Conservation (phyloP, 1,140 invertebrate genomes). For the Propsilocerus akamusi region DNA sequence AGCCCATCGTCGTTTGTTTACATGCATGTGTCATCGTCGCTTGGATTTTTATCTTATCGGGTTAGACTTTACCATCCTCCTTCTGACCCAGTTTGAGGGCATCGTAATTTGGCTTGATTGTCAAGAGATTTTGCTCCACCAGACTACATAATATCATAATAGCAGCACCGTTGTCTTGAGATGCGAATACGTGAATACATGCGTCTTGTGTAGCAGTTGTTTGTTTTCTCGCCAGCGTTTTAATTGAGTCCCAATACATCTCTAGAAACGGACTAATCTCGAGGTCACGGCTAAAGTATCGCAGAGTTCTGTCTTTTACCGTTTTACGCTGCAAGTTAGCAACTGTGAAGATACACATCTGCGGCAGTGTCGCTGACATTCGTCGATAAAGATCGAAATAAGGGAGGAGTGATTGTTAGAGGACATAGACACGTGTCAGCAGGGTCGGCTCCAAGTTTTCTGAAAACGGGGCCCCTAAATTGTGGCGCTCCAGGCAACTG, state of each 20-base stretch:
- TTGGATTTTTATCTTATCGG: too few relatives aligned
- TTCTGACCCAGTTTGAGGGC: slow-evolving; percentile 17
- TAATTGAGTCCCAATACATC: slow-evolving; percentile 91
- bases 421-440: too few relatives aligned
- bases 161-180: slow-evolving; percentile 35
- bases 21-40: too few relatives aligned
- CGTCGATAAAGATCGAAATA: too few relatives aligned
- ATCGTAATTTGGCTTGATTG: slow-evolving; percentile 75
- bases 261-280: slow-evolving; percentile 97
- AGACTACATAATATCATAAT: slow-evolving; percentile 53
- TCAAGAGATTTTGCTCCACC: slow-evolving; percentile 48
- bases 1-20: too few relatives aligned
- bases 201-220: slow-evolving; percentile 51
- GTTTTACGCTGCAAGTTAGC: slow-evolving; percentile 74
- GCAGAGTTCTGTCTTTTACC: slow-evolving; percentile 47
- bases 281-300: slow-evolving; percentile 60
- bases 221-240: slow-evolving; percentile 72
- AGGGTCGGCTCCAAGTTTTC: too few relatives aligned
- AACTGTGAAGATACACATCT: slow-evolving; percentile 88
- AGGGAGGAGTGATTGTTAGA: too few relatives aligned
- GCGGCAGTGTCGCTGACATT: slow-evolving; percentile 83
- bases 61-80: background rate
- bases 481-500: too few relatives aligned
- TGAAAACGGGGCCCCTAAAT: too few relatives aligned
- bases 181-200: slow-evolving; percentile 33